Conservation (phyloP, 2,888 invertebrate genomes). For the Steinernema hermaphroditum region DNA sequence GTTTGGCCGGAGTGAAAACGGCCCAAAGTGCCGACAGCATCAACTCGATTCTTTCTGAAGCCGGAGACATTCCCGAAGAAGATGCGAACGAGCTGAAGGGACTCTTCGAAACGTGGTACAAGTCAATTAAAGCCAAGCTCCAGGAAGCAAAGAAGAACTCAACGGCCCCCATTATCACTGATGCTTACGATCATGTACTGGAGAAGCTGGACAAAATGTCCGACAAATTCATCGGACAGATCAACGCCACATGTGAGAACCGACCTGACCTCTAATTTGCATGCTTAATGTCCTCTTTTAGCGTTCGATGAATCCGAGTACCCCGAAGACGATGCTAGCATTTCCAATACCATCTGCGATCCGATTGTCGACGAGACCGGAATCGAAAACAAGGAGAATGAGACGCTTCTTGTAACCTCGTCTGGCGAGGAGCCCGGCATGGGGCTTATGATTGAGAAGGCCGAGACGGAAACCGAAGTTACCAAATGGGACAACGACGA, state of each 20-base stretch:
- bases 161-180: not conserved
- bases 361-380: not conserved
- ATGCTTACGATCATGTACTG: slow-evolving; percentile 3
- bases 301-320: not conserved
- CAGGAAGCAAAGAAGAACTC: slow-evolving; percentile 21
- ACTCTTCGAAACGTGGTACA: slow-evolving; percentile 18
- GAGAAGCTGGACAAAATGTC: not conserved
- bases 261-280: not conserved
- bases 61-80: slow-evolving; percentile 6
- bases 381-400: not conserved
- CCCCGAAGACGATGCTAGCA: slow-evolving; percentile 6
- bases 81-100: not conserved
- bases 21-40: slow-evolving; percentile 1
- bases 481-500: slow-evolving; percentile 12
- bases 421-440: not conserved
- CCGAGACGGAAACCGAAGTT: not conserved
- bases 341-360: slow-evolving; percentile 1
- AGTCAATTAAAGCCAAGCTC: not conserved
- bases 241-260: not conserved
- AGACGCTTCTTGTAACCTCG: not conserved
- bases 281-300: not conserved
- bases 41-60: slow-evolving; percentile 16
- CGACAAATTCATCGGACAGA: slow-evolving; percentile 3
- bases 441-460: slow-evolving; percentile 8
- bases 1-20: slow-evolving; percentile 7